Base-by-base conservation (phyloP, 2,113 vertebrate genomes). In the Hippocampus guttulatus region DNA sequence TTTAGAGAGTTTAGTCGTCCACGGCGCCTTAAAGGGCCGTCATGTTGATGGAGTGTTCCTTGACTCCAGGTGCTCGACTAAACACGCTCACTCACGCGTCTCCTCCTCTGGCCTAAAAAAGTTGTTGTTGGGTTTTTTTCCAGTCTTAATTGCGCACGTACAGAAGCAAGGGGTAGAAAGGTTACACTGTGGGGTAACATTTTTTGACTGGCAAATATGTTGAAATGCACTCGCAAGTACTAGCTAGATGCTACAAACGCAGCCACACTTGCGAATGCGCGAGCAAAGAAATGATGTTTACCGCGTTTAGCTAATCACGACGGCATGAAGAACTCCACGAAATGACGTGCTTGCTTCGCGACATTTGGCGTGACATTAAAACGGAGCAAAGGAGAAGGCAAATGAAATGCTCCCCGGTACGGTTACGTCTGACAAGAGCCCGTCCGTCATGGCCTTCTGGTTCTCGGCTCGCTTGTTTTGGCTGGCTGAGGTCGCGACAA, bases 351-450 rank as follows among this genome's bases (percentile, higher is more conserved):
- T 54, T 3, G 5, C 64, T 58, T 47, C 21, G 6, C 57, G 66
- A 62, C 68, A 74, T 66, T 76, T 69, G 27, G 33, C 38, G 15
- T 30, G 38, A 65, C 47, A 49, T 20, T 52, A 60, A 33, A 62
- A 47, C 21, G 30, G 6, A 52, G 66, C 58, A 33, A 61, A 61
- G 7, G 58, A 30, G 5, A 11, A 40, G 71, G 65, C 67, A 51
- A 38, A 69, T n/a, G 20, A 33, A 61, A 61, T 20, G 58, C 55
- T 27, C 23, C 15, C 23, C 0, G 21, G n/a, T 21, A 2, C 10
- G 52, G 52, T 23, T 55, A 55, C 9, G 20, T 40, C 5, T 43
- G 63, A n/a, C 10, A 43, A 10, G 21, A 23, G 21, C 63, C 25
- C n/a, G n/a, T n/a, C 2, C 23, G 63, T 43, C 63, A 23, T 14